phyloP scores from a whole-genome alignment of 2,113 vertebrate species.

The Petrocephalus microphthalmus region DNA sequence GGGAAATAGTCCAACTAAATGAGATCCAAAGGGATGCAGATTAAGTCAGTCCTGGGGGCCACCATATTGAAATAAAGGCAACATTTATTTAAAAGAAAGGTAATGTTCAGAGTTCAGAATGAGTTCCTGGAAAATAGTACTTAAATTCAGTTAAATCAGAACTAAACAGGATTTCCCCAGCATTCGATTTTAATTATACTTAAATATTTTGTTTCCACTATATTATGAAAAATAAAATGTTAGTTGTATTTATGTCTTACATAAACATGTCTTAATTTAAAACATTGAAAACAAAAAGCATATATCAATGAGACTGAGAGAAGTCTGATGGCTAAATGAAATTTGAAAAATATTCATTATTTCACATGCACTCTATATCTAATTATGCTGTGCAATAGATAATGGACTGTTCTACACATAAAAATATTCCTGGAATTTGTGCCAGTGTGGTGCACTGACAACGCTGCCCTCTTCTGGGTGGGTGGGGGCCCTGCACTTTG shows the following conservation, averaged over 20 bases:
- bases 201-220: not conserved
- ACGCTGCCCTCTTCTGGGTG: not conserved
- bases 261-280: not conserved
- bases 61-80: not conserved
- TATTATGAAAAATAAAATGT: not conserved
- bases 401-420: not conserved
- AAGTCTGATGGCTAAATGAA: not conserved
- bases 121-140: not conserved
- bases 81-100: not conserved
- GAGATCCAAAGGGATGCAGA: not conserved
- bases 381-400: not conserved
- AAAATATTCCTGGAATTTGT: not conserved
- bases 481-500: not conserved
- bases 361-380: not conserved
- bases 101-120: not conserved
- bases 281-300: not conserved
- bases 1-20: not conserved
- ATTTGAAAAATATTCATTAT: not conserved
- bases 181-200: not conserved
- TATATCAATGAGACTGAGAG: not conserved
- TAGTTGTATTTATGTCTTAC: not conserved
- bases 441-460: not conserved
- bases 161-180: not conserved
- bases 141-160: not conserved
- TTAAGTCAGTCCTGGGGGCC: not conserved